A percentile compares a stretch with the other conserved stretches of the same genome.
Conservation (phyloP, 2,797 vertebrate species). For the Meda fulgida region DNA sequence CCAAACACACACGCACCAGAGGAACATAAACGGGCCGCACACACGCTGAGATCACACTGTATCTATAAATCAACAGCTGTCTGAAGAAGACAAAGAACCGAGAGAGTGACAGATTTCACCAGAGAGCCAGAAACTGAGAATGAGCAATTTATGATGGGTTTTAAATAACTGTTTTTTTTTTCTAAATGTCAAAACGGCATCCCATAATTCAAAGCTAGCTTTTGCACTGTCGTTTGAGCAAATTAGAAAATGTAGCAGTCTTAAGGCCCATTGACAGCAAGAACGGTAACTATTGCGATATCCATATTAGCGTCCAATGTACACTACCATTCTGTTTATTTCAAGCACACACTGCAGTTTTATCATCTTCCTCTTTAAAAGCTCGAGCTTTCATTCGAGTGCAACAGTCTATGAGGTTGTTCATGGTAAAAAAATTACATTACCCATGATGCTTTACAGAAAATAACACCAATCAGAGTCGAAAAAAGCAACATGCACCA, state of each 20-base stretch:
- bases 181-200: conserved; percentile 9
- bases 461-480: no score
- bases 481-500: no score
- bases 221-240: background rate
- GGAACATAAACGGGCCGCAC: conserved; percentile 4
- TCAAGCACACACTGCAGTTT: no score
- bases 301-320: background rate
- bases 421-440: no score
- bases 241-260: background rate
- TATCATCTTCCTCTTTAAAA: background rate
- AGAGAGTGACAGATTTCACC: conserved; percentile 18
- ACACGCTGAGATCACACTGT: conserved; percentile 21
- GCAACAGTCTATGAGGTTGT: no score
- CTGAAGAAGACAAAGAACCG: conserved; percentile 11
- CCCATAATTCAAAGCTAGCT: background rate
- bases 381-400: no score
- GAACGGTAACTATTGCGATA: background rate
- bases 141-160: background rate
- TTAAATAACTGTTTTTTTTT: conserved; percentile 27
- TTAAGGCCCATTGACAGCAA: background rate
- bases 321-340: no score
- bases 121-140: background rate
- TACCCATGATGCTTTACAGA: no score
- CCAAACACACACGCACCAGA: conserved; percentile 6
- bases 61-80: conserved; percentile 33